A percentile compares a stretch with the other conserved stretches of the same genome.
Evolutionary conservation across 1,140 invertebrate genomes (phyloP).

Genomic region (Plutomurus gul): DNA sequence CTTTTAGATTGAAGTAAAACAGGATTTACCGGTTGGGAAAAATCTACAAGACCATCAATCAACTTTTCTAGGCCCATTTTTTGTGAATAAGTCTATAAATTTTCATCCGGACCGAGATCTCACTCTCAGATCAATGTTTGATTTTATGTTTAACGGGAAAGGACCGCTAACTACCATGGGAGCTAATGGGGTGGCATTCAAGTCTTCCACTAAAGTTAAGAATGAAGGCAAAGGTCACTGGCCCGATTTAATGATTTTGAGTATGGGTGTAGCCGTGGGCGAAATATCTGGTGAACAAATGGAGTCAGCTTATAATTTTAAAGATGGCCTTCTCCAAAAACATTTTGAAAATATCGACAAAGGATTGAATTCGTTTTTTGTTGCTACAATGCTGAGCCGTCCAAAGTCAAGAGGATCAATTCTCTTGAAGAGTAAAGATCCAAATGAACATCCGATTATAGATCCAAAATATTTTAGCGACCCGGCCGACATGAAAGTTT

Average conservation of each 20-base stretch:
- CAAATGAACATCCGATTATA: conserved; percentile 75
- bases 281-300: not conserved
- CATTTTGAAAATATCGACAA: conserved; percentile 26
- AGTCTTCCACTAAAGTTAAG: conserved; percentile 18
- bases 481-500: conserved; percentile 60
- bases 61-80: conserved; percentile 61
- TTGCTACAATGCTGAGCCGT: conserved; percentile 30
- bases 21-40: conserved; percentile 54
- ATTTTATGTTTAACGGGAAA: conserved; percentile 28
- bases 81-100: conserved; percentile 76
- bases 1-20: not conserved
- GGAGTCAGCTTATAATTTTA: conserved; percentile 31
- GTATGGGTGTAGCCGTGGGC: conserved; percentile 3
- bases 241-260: conserved; percentile 55
- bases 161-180: conserved; percentile 24
- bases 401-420: conserved; percentile 30
- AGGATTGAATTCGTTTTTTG: conserved; percentile 36
- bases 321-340: conserved; percentile 16
- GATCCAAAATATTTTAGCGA: conserved; percentile 77
- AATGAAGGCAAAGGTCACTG: conserved; percentile 39
- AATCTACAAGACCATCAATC: conserved; percentile 56
- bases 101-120: conserved; percentile 68
- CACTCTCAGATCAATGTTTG: not conserved
- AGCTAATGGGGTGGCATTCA: not conserved
- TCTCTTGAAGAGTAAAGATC: conserved; percentile 69